These are phyloP conservation scores for Neocrepidodera transversa DNA, from an alignment of 2,888 invertebrate genomes.

Conservation along the genomic window DNA sequence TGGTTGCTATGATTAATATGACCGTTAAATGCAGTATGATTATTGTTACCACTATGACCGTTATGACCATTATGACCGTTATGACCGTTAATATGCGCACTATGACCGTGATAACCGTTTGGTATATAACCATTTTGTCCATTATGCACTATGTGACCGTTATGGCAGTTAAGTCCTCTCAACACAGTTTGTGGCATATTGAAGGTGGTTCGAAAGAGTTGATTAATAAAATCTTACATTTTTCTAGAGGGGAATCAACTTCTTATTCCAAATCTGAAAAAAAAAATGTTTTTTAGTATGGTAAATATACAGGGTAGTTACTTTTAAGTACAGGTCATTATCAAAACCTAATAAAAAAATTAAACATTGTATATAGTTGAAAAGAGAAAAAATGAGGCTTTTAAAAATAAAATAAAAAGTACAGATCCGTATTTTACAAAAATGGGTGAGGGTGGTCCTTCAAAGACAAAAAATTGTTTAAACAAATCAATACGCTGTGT, in stretches of 20 bases:
- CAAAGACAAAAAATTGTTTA: no score
- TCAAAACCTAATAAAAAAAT: no score
- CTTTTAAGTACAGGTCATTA: no score
- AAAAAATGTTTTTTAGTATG: no score
- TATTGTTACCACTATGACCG: conserved; percentile 8
- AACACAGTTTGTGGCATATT: conserved; percentile 51
- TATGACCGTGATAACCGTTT: conserved; percentile 15
- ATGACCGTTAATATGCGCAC: conserved; percentile 10
- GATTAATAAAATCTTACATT: neutral
- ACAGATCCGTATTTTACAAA: no score
- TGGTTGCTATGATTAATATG: conserved; percentile 28
- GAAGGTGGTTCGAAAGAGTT: neutral
- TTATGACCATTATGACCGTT: neutral
- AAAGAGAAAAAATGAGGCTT: no score
- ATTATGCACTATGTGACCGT: conserved; percentile 44
- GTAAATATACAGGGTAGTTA: no score
- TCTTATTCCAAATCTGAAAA: neutral
- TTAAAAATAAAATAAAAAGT: no score
- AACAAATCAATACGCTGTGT: no score
- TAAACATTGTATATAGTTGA: no score
- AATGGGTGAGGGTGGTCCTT: no score
- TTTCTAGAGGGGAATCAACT: no score
- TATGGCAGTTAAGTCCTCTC: conserved; percentile 45
- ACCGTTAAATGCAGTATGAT: conserved; percentile 43
- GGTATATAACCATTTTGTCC: conserved; percentile 41